Evolutionary conservation across 2,888 invertebrate genomes (phyloP).

Genomic region (Diaprepes abbreviatus): DNA sequence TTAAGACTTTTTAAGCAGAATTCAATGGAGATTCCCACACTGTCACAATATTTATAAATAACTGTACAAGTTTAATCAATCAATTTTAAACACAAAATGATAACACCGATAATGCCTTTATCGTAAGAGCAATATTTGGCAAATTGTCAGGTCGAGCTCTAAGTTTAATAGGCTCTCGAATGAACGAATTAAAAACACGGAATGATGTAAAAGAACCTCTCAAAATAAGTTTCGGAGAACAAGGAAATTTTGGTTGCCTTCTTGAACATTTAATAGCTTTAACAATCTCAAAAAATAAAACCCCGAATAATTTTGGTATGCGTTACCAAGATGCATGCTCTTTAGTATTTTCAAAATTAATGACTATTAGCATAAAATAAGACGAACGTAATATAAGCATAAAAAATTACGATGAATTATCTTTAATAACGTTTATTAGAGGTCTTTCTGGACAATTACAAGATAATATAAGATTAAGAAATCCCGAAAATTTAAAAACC

Average conservation of each 20-base stretch:
- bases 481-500: background rate
- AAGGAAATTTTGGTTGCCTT: too few species aligned
- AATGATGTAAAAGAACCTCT: too few species aligned
- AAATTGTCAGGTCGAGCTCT: too few species aligned
- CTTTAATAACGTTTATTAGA: background rate
- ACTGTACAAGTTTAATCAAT: too few species aligned
- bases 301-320: background rate
- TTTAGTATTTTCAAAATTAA: slow-evolving; percentile 14
- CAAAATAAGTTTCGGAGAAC: too few species aligned
- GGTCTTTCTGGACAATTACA: background rate
- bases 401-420: background rate
- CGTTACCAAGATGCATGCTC: background rate
- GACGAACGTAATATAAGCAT: background rate
- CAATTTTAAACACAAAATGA: too few species aligned
- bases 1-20: too few species aligned
- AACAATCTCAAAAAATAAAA: background rate
- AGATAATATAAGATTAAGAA: background rate
- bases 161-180: too few species aligned
- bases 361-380: background rate
- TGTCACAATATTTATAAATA: too few species aligned
- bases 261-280: background rate
- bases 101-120: background rate
- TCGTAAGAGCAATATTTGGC: too few species aligned
- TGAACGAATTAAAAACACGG: too few species aligned
- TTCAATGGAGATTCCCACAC: too few species aligned